Evolutionary conservation across 2,888 invertebrate genomes (phyloP).

Genomic region (Camponotus fellah): DNA sequence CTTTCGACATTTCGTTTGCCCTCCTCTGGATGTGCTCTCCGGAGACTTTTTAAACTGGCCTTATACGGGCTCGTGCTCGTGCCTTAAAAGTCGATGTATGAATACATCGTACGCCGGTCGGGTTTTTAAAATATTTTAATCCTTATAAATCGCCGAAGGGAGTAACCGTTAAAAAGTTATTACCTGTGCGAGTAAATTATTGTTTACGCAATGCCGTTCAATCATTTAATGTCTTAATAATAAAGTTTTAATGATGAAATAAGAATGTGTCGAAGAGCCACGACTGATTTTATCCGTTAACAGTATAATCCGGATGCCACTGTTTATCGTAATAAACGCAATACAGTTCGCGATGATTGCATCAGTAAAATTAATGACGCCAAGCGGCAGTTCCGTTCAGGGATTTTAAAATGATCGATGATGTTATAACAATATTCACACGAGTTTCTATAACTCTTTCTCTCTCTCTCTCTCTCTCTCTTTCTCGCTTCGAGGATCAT

Average conservation of each 20-base stretch:
- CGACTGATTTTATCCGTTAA: background rate
- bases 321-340: slow-evolving; percentile 24
- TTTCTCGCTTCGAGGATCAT: slow-evolving; percentile 12
- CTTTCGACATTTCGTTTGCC: slow-evolving; percentile 34
- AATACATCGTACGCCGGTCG: background rate
- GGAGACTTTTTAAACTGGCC: slow-evolving; percentile 65
- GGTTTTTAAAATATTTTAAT: slow-evolving; percentile 33
- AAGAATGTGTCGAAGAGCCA: background rate
- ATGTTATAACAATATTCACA: slow-evolving; percentile 48
- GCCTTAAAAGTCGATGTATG: slow-evolving; percentile 59
- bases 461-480: slow-evolving; percentile 28
- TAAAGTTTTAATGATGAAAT: background rate
- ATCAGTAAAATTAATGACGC: slow-evolving; percentile 47
- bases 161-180: slow-evolving; percentile 14
- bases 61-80: slow-evolving; percentile 67
- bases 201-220: background rate
- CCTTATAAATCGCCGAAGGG: background rate
- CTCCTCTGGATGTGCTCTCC: slow-evolving; percentile 23
- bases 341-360: slow-evolving; percentile 22
- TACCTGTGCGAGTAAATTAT: slow-evolving; percentile 3
- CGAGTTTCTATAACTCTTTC: slow-evolving; percentile 39
- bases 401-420: slow-evolving; percentile 50
- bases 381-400: slow-evolving; percentile 39
- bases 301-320: slow-evolving; percentile 24
- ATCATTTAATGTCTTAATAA: background rate